Percentiles rank a stretch among this genome's conserved stretches.
phyloP scores from a whole-genome alignment of 2,797 vertebrate genomes.

The Mus spretus region DNA sequence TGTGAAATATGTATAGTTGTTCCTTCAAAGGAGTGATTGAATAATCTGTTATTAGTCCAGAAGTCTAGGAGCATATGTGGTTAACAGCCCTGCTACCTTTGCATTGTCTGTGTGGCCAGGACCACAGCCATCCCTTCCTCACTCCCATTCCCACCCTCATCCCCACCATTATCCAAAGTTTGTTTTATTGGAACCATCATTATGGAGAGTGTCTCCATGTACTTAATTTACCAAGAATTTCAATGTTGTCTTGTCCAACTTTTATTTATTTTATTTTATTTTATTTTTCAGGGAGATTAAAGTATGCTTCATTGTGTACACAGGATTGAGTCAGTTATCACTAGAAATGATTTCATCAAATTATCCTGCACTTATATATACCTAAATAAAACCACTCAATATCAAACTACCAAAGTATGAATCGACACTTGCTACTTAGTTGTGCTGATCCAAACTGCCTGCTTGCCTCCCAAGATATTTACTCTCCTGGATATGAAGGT shows the following conservation, averaged over 20 bases:
- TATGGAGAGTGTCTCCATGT: not conserved
- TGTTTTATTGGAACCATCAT: not conserved
- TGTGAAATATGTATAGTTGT: not conserved
- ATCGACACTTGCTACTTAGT: not conserved
- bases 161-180: not conserved
- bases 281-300: not conserved
- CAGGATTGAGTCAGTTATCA: not conserved
- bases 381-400: too few species aligned
- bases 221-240: not conserved
- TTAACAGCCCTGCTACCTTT: too few species aligned
- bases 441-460: not conserved
- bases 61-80: too few species aligned
- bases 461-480: not conserved
- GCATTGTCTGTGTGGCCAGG: too few species aligned
- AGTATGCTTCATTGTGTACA: not conserved
- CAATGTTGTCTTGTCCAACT: not conserved
- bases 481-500: too few species aligned
- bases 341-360: not conserved
- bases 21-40: not conserved
- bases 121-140: too few species aligned
- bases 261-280: not conserved
- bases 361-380: not conserved
- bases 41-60: not conserved
- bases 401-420: not conserved
- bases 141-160: not conserved